Base-by-base conservation (phyloP, 2,113 vertebrate species). In the Pseudopipra pipra region DNA sequence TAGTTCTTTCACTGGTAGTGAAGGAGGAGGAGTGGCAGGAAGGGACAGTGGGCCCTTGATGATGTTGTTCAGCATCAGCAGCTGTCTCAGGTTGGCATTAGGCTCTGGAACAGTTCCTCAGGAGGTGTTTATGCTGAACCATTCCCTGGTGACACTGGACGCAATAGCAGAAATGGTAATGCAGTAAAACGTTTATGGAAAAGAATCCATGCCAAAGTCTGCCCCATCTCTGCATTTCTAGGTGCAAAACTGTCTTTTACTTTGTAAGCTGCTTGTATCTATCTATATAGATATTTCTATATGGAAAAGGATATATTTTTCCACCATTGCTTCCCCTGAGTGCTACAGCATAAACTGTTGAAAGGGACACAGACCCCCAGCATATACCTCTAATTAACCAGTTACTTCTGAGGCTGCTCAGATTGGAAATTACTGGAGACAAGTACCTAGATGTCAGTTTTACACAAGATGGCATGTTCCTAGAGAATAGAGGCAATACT, bases 81-180 rank as follows among this genome's bases (percentile, higher is more conserved):
- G 98, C 98, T 98, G 98, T 98, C 98, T 97, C 97, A 98, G 98
- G 98, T 98, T 98, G 98, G 98, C 98, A 98, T 90, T 95, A 97
- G 96, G 92, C 98, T 98, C 95, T 86, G 96, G 96, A 96, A 95
- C 61, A 22, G 81, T 96, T 97, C 97, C 96, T 98, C 82, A 91
- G 97, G 95, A 98, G 97, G 97, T 96, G 67, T 93, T 97, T 96
- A 96, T 97, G 93, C 97, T 90, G 94, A 93, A 93, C 88, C 7
- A 39, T 92, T 93, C 67, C 59, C 96, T 95, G 71, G 88, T 94
- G 97, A 96, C 80, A 97, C 86, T 74, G 95, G 95, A 96, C 95
- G 85, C 30, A 71, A 88, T 55, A 91, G 75, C 94, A 92, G 58
- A 91, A 74, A 92, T 59, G 93, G 82, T 51, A 95, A 93, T 70